These are phyloP conservation scores for Ctenopoma kingsleyae DNA, from an alignment of 2,797 vertebrate genomes.

Conservation along the genomic window DNA sequence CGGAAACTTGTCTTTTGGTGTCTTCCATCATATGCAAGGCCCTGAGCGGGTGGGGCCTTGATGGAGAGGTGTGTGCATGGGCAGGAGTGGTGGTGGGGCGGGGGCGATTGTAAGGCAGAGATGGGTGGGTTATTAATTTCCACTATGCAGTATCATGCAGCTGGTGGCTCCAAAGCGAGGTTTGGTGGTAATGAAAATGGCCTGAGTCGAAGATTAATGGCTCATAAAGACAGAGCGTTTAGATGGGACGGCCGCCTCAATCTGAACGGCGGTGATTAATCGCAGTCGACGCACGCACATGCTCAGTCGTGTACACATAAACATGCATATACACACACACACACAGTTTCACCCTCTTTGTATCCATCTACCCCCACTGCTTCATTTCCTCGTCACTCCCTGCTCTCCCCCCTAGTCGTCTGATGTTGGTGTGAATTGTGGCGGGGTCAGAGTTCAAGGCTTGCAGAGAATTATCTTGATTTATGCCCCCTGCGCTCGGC, in stretches of 20 bases:
- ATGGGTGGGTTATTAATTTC: constrained; percentile 95
- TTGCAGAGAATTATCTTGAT: constrained; percentile 98
- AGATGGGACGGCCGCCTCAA: constrained; percentile 96
- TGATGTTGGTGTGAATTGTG: constrained; percentile 93
- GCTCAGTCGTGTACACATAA: constrained; percentile 16
- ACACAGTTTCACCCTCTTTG: constrained; percentile 28
- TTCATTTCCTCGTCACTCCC: constrained; percentile 27
- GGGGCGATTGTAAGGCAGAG: constrained; percentile 76
- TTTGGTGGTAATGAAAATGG: constrained; percentile 99
- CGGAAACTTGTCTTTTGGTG: constrained; percentile 74
- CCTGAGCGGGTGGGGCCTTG: constrained; percentile 72
- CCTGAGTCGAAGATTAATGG: constrained; percentile 98
- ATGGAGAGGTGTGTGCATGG: constrained; percentile 46
- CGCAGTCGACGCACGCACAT: constrained; percentile 70
- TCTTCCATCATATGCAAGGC: constrained; percentile 88
- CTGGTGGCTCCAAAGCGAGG: constrained; percentile 94
- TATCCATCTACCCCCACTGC: constrained; percentile 41
- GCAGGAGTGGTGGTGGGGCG: not conserved
- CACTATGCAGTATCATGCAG: constrained; percentile 94
- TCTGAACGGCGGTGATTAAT: constrained; percentile 95
- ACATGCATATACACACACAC: constrained; percentile 33
- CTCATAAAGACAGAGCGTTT: constrained; percentile 99
- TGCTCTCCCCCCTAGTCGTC: not conserved
- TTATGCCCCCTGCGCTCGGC: constrained; percentile 86
- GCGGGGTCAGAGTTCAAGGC: constrained; percentile 96